Evolutionary conservation across 2,797 vertebrate species (phyloP).

Genomic region (Gallinago solitaria): DNA sequence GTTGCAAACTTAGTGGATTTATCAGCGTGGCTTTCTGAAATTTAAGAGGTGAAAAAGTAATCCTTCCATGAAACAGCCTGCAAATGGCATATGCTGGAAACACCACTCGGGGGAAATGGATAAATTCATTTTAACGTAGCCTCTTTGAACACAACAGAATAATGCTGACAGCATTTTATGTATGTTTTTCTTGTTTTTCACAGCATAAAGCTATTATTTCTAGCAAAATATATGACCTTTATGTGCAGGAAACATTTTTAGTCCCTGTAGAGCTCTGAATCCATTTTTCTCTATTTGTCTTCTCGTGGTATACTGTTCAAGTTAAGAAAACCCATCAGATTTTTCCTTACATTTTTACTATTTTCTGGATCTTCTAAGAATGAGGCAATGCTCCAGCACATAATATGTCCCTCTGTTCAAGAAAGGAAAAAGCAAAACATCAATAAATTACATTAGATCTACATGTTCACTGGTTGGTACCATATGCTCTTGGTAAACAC

Average conservation of each 20-base stretch:
- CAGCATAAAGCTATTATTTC: neutral
- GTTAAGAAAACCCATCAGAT: neutral
- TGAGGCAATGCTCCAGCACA: conserved; percentile 66
- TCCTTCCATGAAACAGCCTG: neutral
- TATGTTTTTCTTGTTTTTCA: neutral
- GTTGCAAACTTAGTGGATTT: neutral
- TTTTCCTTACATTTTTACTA: conserved; percentile 66
- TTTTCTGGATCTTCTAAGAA: conserved; percentile 71
- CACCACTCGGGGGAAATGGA: neutral
- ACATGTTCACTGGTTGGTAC: neutral
- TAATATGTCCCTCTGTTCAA: conserved; percentile 71
- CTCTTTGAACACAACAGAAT: neutral
- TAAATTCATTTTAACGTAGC: neutral
- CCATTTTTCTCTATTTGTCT: neutral
- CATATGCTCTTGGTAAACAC: neutral
- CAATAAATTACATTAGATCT: neutral
- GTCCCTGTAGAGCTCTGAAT: neutral
- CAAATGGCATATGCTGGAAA: neutral
- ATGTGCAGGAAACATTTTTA: neutral
- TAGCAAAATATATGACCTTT: neutral
- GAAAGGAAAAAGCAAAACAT: neutral
- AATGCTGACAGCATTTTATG: neutral
- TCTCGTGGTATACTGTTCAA: neutral
- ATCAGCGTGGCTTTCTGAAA: neutral
- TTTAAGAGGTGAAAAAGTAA: neutral